Conservation (phyloP, 1,140 invertebrate genomes). For the Heterodera carotae region DNA sequence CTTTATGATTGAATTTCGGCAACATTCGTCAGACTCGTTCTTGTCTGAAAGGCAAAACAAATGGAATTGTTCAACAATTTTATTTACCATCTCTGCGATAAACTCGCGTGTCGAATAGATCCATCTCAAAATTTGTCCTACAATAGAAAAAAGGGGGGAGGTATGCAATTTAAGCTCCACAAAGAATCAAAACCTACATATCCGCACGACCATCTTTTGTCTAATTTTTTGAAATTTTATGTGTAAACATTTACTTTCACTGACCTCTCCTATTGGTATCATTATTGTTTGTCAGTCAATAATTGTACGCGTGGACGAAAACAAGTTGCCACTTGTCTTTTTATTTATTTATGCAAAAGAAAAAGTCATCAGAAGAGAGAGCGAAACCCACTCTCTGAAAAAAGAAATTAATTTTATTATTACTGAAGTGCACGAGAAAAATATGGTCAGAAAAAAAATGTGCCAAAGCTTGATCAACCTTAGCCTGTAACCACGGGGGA, state of each 20-base stretch:
- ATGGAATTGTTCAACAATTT: neutral
- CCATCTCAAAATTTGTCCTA: constrained; percentile 29
- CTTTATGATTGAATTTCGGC: constrained; percentile 57
- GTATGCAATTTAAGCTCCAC: neutral
- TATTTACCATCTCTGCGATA: constrained; percentile 17
- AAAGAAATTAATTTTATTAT: too few species aligned
- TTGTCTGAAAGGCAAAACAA: constrained; percentile 43
- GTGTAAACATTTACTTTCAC: constrained; percentile 19
- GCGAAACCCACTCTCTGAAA: too few species aligned
- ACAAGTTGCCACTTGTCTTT: too few species aligned
- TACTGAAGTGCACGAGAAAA: too few species aligned
- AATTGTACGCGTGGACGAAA: too few species aligned
- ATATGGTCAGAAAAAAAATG: too few species aligned
- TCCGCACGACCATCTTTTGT: constrained; percentile 62
- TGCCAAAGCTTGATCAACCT: too few species aligned
- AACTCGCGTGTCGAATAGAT: constrained; percentile 30
- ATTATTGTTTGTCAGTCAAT: constrained; percentile 11
- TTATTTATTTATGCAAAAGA: too few species aligned
- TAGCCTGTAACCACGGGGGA: too few species aligned
- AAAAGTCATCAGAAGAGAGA: too few species aligned
- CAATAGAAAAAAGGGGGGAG: neutral
- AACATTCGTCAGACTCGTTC: constrained; percentile 54
- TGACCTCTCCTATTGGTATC: constrained; percentile 10
- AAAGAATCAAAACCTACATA: constrained; percentile 44
- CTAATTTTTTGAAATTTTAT: constrained; percentile 41